These are phyloP conservation scores for Bombyx mandarina DNA, from an alignment of 1,140 invertebrate genomes.

Conservation along the genomic window DNA sequence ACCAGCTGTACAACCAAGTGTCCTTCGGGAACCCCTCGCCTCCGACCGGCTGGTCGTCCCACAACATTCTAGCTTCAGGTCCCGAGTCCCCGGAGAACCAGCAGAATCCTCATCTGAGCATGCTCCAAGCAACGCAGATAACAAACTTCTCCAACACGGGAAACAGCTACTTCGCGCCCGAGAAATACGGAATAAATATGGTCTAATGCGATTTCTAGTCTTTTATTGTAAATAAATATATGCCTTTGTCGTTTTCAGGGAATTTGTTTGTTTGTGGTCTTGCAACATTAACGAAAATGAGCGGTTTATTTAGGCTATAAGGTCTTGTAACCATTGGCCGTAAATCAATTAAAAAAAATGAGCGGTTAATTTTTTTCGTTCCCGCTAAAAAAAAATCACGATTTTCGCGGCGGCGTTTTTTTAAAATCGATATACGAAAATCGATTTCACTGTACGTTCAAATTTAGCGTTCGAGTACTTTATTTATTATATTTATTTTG, in stretches of 20 bases:
- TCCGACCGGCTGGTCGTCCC: constrained; percentile 51
- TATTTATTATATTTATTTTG: too few species aligned
- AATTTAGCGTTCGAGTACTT: too few species aligned
- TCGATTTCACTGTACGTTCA: too few species aligned
- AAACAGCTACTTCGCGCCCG: constrained; percentile 61
- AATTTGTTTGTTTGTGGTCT: constrained; percentile 16
- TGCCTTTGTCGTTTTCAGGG: constrained; percentile 9
- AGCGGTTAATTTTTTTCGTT: too few species aligned
- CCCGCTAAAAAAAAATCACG: too few species aligned
- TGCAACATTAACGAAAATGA: too few species aligned
- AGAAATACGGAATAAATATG: constrained; percentile 71
- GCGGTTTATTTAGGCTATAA: too few species aligned
- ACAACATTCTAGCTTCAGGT: constrained; percentile 59
- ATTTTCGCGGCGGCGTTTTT: too few species aligned
- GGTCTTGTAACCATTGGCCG: too few species aligned
- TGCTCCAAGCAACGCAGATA: constrained; percentile 63
- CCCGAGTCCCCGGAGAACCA: constrained; percentile 59
- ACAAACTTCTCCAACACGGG: constrained; percentile 57
- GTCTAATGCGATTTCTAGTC: constrained; percentile 61
- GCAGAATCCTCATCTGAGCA: constrained; percentile 53
- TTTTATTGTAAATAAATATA: constrained; percentile 31
- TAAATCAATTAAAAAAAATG: too few species aligned
- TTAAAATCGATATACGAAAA: too few species aligned
- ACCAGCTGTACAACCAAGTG: constrained; percentile 65
- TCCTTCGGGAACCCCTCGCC: constrained; percentile 56